Evolutionary conservation across 2,113 vertebrate genomes (phyloP).

Genomic region (Rhynchomys soricoides): DNA sequence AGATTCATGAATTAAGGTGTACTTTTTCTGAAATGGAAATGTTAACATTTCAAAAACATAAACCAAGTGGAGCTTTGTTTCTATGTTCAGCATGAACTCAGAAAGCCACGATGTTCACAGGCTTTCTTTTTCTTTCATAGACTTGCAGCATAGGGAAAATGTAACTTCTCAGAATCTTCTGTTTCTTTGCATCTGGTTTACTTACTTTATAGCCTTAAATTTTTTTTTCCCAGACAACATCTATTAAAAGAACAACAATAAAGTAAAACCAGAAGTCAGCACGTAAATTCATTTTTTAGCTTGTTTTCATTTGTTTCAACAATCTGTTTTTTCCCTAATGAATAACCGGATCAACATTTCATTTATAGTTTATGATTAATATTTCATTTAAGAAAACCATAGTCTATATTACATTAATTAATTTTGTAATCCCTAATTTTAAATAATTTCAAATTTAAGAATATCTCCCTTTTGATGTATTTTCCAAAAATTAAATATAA

Average conservation of each 20-base stretch:
- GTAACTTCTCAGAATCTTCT: background rate
- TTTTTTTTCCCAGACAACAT: background rate
- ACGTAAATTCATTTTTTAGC: constrained; percentile 8
- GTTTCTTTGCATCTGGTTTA: constrained; percentile 21
- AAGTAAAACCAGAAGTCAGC: background rate
- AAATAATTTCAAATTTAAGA: constrained; percentile 51
- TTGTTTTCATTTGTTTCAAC: constrained; percentile 32
- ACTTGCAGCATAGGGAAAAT: background rate
- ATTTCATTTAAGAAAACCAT: background rate
- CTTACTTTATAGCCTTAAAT: background rate
- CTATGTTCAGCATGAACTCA: background rate
- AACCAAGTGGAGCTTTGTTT: constrained; percentile 24
- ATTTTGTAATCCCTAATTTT: background rate
- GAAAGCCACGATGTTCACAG: background rate
- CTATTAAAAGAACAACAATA: background rate
- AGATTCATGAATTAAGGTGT: background rate
- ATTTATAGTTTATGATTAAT: constrained; percentile 50
- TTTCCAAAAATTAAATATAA: constrained; percentile 21
- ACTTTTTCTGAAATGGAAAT: constrained; percentile 22
- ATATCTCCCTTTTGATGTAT: background rate
- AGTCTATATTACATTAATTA: background rate
- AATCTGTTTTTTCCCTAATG: constrained; percentile 50
- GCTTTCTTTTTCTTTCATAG: background rate
- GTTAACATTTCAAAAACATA: background rate
- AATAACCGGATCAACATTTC: constrained; percentile 45